A percentile compares a stretch with the other conserved stretches of the same genome.
phyloP scores from a whole-genome alignment of 2,113 vertebrate species.

The Pipa parva region DNA sequence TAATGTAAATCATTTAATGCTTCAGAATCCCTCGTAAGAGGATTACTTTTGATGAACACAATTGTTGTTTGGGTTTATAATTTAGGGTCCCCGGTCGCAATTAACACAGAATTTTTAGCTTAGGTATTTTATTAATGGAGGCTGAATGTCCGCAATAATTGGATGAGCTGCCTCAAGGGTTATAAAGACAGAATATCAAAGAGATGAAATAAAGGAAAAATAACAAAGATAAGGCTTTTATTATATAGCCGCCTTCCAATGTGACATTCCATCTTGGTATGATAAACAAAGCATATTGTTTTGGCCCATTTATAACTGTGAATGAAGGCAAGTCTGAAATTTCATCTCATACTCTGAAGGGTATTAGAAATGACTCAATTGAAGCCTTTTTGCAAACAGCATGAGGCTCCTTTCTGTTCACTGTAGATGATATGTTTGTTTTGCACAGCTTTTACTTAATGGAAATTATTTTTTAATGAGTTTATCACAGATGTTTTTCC shows the following conservation, averaged over 20 bases:
- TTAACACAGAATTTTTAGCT: slow-evolving; percentile 15
- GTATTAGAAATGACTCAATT: slow-evolving; percentile 32
- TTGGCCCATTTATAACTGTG: slow-evolving; percentile 8
- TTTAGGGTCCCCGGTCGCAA: slow-evolving; percentile 8
- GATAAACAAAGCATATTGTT: slow-evolving; percentile 34
- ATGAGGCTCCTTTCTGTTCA: slow-evolving; percentile 29
- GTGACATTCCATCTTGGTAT: slow-evolving; percentile 17
- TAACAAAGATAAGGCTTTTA: slow-evolving; percentile 19
- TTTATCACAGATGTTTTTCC: slow-evolving; percentile 47
- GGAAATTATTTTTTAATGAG: slow-evolving; percentile 57
- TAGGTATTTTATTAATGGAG: slow-evolving; percentile 3
- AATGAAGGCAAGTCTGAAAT: slow-evolving; percentile 17
- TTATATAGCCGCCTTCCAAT: slow-evolving; percentile 18
- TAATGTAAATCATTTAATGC: slow-evolving; percentile 36
- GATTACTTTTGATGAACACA: slow-evolving; percentile 28
- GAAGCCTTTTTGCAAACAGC: slow-evolving; percentile 27
- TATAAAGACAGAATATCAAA: slow-evolving; percentile 4
- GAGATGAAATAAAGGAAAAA: slow-evolving; percentile 1
- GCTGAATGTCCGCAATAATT: slow-evolving; percentile 20
- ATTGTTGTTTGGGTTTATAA: slow-evolving; percentile 7
- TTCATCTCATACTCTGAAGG: slow-evolving; percentile 13
- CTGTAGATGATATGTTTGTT: slow-evolving; percentile 46
- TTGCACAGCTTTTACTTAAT: slow-evolving; percentile 49
- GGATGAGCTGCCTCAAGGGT: slow-evolving; percentile 23
- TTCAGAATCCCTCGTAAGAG: slow-evolving; percentile 23